Evolutionary conservation across 2,113 vertebrate genomes (phyloP), one percentile per base, ranked within the genome.

Genomic region (Astatotilapia flaviijosephi): DNA sequence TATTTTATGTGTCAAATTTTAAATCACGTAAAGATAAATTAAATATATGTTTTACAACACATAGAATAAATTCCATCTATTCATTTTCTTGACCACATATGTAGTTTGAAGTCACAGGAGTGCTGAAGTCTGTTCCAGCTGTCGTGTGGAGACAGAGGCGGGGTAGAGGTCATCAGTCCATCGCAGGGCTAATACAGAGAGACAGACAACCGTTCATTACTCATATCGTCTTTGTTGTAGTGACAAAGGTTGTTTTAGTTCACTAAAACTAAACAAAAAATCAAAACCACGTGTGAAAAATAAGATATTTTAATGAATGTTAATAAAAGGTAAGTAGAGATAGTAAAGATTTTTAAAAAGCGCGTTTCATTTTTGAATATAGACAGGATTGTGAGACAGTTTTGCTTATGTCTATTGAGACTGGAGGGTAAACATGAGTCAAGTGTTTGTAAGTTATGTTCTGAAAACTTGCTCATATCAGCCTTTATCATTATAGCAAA

Each of bases 351-450:
- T n/a, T 62, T 65, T 37, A n/a, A 65, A 65, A 65, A 65, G 9
- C 0, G 0, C 1, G 0, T 37, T 65, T 65, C 17, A 65, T 21
- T 37, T 65, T 37, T 4, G 19, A 37, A 13, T 35, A 8, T 12
- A 68, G 19, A 68, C 0, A 21, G 19, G 60, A 2, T 13, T 37
- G 11, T 68, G 33, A 68, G 60, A 68, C 60, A 68, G 33, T 37
- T 68, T 68, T 68, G 1, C 60, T 21, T 2, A 21, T 68, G 6
- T 0, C 21, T 21, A 68, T 37, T 65, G 33, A 65, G 6, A 21
- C 33, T 13, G 60, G 60, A 37, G 33, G 19, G 33, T 37, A 68
- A 68, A 68, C 60, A 21, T 65, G 33, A 65, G 60, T 65, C 19
- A 1, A 68, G 33, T 37, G 62, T 68, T 68, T 68, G 1, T 68